A percentile compares a stretch with the other conserved stretches of the same genome.
Conservation (phyloP, 1,140 invertebrate species). For the Aphis gossypii region DNA sequence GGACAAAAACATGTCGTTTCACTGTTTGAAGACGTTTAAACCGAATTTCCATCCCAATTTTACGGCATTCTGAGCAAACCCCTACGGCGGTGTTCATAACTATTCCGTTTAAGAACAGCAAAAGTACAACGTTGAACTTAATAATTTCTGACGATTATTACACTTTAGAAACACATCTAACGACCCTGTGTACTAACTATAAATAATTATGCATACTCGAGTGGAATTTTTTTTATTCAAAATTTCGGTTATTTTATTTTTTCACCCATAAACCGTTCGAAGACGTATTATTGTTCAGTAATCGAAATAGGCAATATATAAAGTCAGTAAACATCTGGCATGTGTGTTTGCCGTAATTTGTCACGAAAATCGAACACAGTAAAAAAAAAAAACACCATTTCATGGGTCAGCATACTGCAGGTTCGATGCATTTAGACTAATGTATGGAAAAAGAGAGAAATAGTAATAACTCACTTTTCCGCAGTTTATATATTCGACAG, state of each 20-base stretch:
- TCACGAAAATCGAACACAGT: constrained; percentile 20
- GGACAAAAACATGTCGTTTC: constrained; percentile 44
- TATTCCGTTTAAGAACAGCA: neutral
- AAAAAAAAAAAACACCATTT: constrained; percentile 36
- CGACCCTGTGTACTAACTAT: neutral
- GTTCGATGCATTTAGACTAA: constrained; percentile 32
- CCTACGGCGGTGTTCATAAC: constrained; percentile 22
- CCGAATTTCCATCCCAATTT: constrained; percentile 49
- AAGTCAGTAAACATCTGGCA: constrained; percentile 49
- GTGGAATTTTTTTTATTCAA: neutral
- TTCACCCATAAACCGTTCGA: neutral
- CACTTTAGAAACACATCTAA: neutral
- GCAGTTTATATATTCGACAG: constrained; percentile 95
- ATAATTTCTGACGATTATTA: neutral
- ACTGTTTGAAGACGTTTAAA: neutral
- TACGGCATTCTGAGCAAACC: neutral
- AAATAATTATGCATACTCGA: neutral
- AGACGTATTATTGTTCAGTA: neutral
- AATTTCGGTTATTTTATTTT: neutral
- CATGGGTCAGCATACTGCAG: constrained; percentile 9
- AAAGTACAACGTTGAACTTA: neutral
- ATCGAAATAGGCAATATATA: constrained; percentile 13
- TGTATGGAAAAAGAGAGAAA: constrained; percentile 5
- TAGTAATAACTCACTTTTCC: constrained; percentile 76
- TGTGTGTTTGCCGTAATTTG: constrained; percentile 27